phyloP scores from a whole-genome alignment of 2,113 vertebrate species.

The Anolis sagrei region DNA sequence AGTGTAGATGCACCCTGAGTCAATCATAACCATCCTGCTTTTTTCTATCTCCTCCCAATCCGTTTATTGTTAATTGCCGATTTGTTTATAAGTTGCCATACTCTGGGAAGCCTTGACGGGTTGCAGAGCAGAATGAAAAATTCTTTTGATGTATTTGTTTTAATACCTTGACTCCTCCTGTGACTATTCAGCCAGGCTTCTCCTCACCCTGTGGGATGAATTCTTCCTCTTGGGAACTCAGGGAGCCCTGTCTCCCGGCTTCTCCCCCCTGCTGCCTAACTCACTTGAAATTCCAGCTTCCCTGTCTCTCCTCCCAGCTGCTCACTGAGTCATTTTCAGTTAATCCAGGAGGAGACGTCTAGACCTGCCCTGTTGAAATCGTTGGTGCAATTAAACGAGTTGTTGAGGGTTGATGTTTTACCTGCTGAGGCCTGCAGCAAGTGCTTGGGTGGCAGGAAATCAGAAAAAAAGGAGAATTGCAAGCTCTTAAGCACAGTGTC shows the following conservation, averaged over 20 bases:
- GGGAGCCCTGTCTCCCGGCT: not conserved
- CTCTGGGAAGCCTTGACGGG: no score
- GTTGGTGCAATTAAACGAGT: constrained; percentile 17
- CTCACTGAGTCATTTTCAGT: constrained; percentile 18
- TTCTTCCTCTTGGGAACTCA: not conserved
- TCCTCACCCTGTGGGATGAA: not conserved
- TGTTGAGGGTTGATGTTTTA: constrained; percentile 17
- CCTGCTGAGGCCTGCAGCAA: constrained; percentile 1
- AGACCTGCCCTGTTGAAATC: constrained; percentile 25
- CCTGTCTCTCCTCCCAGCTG: constrained; percentile 17
- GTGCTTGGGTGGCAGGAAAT: not conserved
- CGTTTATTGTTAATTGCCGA: no score
- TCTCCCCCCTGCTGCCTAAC: not conserved
- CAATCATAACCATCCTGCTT: no score
- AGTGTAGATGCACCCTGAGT: no score
- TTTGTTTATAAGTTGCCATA: no score
- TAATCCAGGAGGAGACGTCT: constrained; percentile 38
- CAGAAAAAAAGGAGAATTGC: not conserved
- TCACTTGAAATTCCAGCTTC: constrained; percentile 35
- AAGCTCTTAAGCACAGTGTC: not conserved
- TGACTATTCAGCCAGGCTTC: not conserved
- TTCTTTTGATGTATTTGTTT: no score
- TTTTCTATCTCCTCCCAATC: no score
- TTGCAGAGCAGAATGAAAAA: no score
- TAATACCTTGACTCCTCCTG: not conserved